Evolutionary conservation across 2,113 vertebrate species (phyloP).

Genomic region (Orycteropus afer): DNA sequence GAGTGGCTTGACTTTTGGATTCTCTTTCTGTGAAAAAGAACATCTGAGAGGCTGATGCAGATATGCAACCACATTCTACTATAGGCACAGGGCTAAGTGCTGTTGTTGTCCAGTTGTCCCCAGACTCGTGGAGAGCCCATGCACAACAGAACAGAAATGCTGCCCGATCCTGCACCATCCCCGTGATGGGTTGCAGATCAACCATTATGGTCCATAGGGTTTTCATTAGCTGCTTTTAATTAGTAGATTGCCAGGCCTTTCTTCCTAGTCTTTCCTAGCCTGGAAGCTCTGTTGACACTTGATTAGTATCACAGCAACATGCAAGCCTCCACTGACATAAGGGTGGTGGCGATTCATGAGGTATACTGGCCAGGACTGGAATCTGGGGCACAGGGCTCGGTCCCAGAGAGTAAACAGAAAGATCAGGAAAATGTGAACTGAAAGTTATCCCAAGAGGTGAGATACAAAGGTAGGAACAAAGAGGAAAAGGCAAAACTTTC

Average conservation of each 20-base stretch:
- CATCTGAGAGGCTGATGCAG: not conserved
- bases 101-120: not conserved
- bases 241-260: not conserved
- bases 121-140: not conserved
- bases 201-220: not conserved
- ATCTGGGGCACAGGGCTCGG: not conserved
- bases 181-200: too few species aligned
- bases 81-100: not conserved
- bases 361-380: not conserved
- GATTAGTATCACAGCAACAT: not conserved
- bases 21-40: not conserved
- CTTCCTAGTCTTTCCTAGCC: not conserved
- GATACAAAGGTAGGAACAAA: not conserved
- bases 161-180: too few species aligned
- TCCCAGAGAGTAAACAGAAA: not conserved
- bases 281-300: not conserved
- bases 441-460: not conserved
- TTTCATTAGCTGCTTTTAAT: not conserved
- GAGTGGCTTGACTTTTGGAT: not conserved
- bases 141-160: not conserved
- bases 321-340: not conserved
- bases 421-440: not conserved
- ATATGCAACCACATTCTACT: not conserved
- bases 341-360: not conserved
- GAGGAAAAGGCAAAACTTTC: not conserved